Percentiles rank a stretch among this genome's conserved stretches.
These are phyloP conservation scores for Hedychridium roseum DNA, from an alignment of 2,888 invertebrate species.

Conservation along the genomic window DNA sequence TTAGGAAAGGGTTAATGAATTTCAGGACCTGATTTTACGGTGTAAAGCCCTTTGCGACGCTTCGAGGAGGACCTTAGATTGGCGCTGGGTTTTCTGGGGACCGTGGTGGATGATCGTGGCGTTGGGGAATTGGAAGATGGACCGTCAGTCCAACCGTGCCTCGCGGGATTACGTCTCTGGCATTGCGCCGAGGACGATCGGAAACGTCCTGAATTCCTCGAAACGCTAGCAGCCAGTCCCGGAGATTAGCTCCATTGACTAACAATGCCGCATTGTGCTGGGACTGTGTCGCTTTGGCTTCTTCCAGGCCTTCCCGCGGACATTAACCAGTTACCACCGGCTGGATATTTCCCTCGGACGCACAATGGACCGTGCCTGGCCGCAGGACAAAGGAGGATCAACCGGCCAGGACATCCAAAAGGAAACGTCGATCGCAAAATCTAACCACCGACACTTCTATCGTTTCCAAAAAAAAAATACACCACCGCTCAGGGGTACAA, in stretches of 20 bases:
- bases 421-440: too few relatives aligned
- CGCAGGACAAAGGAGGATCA: background rate
- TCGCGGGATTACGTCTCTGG: conserved; percentile 38
- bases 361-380: background rate
- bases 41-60: too few relatives aligned
- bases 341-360: background rate
- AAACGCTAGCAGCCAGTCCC: conserved; percentile 16
- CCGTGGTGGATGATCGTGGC: too few relatives aligned
- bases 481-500: too few relatives aligned
- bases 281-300: conserved; percentile 20
- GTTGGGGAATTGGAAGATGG: conserved; percentile 11
- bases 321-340: background rate
- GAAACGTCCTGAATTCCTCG: background rate
- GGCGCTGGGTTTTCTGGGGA: too few relatives aligned
- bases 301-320: background rate
- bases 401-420: too few relatives aligned
- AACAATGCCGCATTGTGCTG: conserved; percentile 40
- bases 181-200: conserved; percentile 33
- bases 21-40: too few relatives aligned
- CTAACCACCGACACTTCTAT: too few relatives aligned
- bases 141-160: conserved; percentile 35
- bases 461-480: too few relatives aligned
- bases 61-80: too few relatives aligned
- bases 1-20: too few relatives aligned
- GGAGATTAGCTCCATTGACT: conserved; percentile 44